Base-by-base conservation (phyloP, 2,888 invertebrate genomes). In the Brachyopa scutellaris region DNA sequence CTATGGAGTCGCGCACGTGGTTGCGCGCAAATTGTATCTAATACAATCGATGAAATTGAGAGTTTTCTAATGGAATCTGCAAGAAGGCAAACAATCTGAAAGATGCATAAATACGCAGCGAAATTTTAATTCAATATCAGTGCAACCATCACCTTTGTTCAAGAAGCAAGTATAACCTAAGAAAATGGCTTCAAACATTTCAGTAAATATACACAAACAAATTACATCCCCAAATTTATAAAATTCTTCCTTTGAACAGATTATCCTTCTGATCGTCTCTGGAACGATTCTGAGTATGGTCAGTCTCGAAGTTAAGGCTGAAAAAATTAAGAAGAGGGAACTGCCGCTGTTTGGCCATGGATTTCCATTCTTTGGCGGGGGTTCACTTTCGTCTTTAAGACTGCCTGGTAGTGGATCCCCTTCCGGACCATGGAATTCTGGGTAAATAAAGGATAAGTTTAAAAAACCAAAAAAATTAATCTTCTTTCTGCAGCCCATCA, bases 401-500 rank as follows among this genome's bases (percentile, higher is more conserved):
- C 23, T 66, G 2, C 11, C 70, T 26, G 70, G 61, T 33, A 53
- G 53, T 40, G 77, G 70, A 17, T 33, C 59, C 0, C 8, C n/a
- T 13, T 15, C 47, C 0, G 82, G 77, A 5, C 66, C 66, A 21
- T 82, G 82, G 82, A 70, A 72, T 36, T 47, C 70, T 0, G 66
- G 82, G 82, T 82, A 55, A 51, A 8, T 31, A 1, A 11, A 1
- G 4, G 0, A 7, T 9, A n/a, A 33, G 0, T 49, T 13, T 3
- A 0, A 2, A 15, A 19, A 21, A 9, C 5, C 17, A 21, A 8
- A n/a, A 3, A 64, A 11, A 8, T 9, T 9, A 11, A 13, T n/a
- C 3, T 13, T 21, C 13, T 15, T 8, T 15, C 2, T 29, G 11
- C 6, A 82, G 84, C 7, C 90, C 93, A 38, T 92, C 92, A 55